phyloP scores from a whole-genome alignment of 2,113 vertebrate species.

The Pedionomus torquatus region DNA sequence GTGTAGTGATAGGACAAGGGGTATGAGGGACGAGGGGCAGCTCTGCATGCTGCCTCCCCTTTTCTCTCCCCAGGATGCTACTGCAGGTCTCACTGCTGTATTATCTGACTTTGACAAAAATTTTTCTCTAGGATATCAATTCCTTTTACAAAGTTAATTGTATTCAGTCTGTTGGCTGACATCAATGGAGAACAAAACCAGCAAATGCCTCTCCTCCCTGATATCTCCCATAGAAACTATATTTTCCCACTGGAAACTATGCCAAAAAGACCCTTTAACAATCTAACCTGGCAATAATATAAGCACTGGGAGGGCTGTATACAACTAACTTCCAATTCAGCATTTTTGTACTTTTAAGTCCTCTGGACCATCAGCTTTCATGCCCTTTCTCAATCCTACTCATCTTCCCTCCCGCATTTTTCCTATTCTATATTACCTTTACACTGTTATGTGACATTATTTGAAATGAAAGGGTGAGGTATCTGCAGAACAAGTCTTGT shows the following conservation, averaged over 20 bases:
- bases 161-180: no score
- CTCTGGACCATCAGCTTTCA: background rate
- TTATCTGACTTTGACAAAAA: background rate
- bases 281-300: background rate
- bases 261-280: background rate
- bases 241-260: background rate
- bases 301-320: background rate
- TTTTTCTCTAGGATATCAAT: background rate
- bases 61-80: background rate
- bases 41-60: background rate
- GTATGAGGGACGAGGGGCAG: no score
- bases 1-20: no score
- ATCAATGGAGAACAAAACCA: background rate
- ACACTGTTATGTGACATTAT: background rate
- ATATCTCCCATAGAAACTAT: background rate
- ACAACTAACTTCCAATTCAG: background rate
- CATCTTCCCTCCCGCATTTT: background rate
- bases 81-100: rapidly evolving
- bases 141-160: background rate
- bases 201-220: background rate
- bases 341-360: background rate
- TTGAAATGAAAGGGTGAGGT: no score
- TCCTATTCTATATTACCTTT: background rate
- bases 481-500: no score
- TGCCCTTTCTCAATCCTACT: background rate